Evolutionary conservation across 2,113 vertebrate species (phyloP).

Genomic region (Leucopsar rothschildi): DNA sequence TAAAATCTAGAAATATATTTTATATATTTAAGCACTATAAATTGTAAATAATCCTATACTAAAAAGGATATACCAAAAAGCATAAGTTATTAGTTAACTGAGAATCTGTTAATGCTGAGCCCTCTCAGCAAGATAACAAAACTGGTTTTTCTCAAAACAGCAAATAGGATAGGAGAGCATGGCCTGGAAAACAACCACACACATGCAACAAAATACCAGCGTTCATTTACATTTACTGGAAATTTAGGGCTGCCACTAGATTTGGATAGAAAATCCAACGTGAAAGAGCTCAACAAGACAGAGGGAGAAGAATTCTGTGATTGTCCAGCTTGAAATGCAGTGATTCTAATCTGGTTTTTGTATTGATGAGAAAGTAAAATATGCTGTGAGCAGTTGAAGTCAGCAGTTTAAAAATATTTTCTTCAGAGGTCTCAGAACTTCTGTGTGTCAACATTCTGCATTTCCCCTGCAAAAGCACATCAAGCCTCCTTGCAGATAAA

Average conservation of each 20-base stretch:
- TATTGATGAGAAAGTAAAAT: neutral
- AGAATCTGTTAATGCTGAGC: neutral
- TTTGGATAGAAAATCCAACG: neutral
- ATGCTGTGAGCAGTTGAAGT: no score
- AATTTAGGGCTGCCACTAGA: neutral
- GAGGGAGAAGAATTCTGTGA: neutral
- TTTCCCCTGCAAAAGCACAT: neutral
- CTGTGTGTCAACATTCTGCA: neutral
- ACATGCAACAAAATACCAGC: neutral
- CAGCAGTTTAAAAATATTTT: neutral
- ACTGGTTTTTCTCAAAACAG: neutral
- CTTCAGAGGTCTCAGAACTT: neutral
- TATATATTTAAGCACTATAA: no score
- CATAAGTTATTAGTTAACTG: neutral
- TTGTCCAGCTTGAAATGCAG: neutral
- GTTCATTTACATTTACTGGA: neutral
- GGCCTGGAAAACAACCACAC: neutral
- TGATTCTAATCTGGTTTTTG: neutral
- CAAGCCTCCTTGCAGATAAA: neutral
- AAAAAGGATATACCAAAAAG: no score
- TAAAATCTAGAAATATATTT: neutral
- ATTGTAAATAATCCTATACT: no score
- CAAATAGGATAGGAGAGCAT: neutral
- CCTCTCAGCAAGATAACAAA: neutral
- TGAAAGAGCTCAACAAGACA: neutral